Base-by-base conservation (phyloP, 2,888 invertebrate species). In the Aproaerema taeniolella region DNA sequence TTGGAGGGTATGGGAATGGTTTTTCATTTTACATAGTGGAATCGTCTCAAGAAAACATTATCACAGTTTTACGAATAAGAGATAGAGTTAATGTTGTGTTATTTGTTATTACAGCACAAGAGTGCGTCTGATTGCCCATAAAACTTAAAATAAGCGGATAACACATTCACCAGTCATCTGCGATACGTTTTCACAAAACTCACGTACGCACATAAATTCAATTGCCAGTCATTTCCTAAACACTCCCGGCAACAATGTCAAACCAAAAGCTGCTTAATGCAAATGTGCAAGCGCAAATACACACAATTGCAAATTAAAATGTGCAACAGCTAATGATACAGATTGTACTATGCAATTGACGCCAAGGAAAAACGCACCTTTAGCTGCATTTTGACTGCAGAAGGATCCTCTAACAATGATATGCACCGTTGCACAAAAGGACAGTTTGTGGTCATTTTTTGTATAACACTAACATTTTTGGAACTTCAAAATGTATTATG, bases 291-390 rank as follows among this genome's bases (percentile, higher is more conserved):
- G 45, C 42, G 38, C 31, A 29, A 26, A 37, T 30, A 15, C 37
- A 28, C 29, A 51, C 45, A 45, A 48, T 46, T 46, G 51, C 26
- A 40, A 39, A 41, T 40, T 44, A 51, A 58, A 61, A 63, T 67
- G 61, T 65, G 67, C 58, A 45, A 42, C 38, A 45, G 40, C 46
- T 46, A 43, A 40, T 45, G 43, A 42, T 36, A 43, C 46, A 31
- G 43, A 46, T 43, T 48, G 47, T 25, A 35, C 35, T 52, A 47
- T 48, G 52, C 47, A 56, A 49, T 52, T 46, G 48, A 47, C 43
- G 46, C 42, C 37, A 46, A 56, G 64, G 66, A 63, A 61, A n/a
- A n/a, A 63, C 61, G 53, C 72, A 65, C 63, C 67, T 64, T 60
- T 66, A 45, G 54, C 45, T 32, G 38, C 42, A 50, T 53, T 52